These are phyloP conservation scores for Hafferia zeledoni DNA, from an alignment of 2,797 vertebrate genomes.

Conservation along the genomic window DNA sequence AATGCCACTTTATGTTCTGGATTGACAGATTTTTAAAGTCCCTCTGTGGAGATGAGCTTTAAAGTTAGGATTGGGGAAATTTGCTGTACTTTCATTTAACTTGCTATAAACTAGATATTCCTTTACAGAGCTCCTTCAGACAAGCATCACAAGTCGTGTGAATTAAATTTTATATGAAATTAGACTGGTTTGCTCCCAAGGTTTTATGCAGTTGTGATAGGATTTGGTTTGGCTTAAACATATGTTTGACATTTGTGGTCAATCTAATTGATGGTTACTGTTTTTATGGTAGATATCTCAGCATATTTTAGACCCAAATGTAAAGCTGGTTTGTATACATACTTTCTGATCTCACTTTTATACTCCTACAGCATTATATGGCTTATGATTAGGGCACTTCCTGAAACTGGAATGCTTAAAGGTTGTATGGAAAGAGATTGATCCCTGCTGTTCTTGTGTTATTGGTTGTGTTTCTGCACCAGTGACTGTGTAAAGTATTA, in stretches of 20 bases:
- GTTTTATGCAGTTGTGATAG: neutral
- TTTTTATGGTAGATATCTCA: constrained; percentile 26
- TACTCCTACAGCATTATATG: neutral
- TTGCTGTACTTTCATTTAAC: neutral
- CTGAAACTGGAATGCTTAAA: neutral
- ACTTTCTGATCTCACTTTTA: constrained; percentile 20
- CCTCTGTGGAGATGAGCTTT: neutral
- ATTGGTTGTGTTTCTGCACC: neutral
- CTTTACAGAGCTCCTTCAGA: neutral
- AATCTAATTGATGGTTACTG: constrained; percentile 42
- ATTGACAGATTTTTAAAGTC: neutral
- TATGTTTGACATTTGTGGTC: constrained; percentile 35
- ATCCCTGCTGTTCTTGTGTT: neutral
- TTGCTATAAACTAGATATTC: neutral
- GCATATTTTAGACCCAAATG: constrained; percentile 9
- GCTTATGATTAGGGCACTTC: neutral
- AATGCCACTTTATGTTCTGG: neutral
- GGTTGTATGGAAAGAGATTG: neutral
- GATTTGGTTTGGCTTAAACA: constrained; percentile 46
- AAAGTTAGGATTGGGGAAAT: neutral
- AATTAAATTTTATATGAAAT: neutral
- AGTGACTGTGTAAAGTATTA: neutral
- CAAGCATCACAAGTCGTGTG: neutral
- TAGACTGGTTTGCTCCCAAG: neutral
- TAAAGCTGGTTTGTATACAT: neutral